Evolutionary conservation across 2,888 invertebrate species (phyloP).

Genomic region (Pammene fasciana): DNA sequence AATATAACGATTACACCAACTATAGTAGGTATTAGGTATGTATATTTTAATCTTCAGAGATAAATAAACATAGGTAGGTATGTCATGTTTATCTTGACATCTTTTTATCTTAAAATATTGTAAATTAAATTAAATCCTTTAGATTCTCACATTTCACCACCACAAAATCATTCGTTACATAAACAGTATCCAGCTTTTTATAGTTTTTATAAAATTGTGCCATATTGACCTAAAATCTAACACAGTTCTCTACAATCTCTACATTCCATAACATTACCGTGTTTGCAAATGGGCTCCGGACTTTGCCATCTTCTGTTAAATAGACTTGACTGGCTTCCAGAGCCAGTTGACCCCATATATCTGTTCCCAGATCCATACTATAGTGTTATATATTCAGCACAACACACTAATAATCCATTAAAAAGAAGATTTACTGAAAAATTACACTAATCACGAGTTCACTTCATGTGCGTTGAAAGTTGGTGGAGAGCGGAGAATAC

Average conservation of each 20-base stretch:
- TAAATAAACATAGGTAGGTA: too few species aligned
- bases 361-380: slow-evolving; percentile 87
- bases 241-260: slow-evolving; percentile 28
- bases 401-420: slow-evolving; percentile 54
- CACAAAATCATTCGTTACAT: neutral
- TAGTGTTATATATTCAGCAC: slow-evolving; percentile 48
- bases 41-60: too few species aligned
- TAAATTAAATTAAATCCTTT: neutral
- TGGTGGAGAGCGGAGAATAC: slow-evolving; percentile 61
- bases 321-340: slow-evolving; percentile 94
- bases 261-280: slow-evolving; percentile 86
- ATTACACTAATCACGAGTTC: slow-evolving; percentile 56
- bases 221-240: slow-evolving; percentile 1
- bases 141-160: neutral
- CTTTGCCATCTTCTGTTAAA: slow-evolving; percentile 89
- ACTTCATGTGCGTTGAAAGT: slow-evolving; percentile 67
- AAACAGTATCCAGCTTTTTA: neutral
- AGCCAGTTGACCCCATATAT: slow-evolving; percentile 95
- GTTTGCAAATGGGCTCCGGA: slow-evolving; percentile 91
- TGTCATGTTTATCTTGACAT: too few species aligned
- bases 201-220: neutral
- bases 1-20: too few species aligned
- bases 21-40: too few species aligned
- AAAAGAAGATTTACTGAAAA: slow-evolving; percentile 48
- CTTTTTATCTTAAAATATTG: neutral